phyloP scores from a whole-genome alignment of 1,140 invertebrate genomes.

The Aphelenchoides fujianensis region DNA sequence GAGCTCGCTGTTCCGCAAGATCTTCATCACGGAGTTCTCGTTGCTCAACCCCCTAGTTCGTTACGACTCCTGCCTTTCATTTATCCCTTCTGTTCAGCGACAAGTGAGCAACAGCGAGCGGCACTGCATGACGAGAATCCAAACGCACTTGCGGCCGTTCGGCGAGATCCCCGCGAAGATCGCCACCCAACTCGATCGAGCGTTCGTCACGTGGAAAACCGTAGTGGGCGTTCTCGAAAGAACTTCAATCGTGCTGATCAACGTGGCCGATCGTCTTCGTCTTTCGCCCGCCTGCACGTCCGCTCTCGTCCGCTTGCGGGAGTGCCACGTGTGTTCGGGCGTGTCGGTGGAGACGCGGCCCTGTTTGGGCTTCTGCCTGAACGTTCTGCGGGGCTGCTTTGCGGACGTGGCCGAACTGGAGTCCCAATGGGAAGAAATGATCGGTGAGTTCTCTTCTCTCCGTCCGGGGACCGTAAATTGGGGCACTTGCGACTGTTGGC shows the following conservation, averaged over 20 bases:
- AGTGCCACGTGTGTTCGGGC: slow-evolving; percentile 20
- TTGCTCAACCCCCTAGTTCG: slow-evolving; percentile 10
- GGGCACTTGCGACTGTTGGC: too few relatives aligned
- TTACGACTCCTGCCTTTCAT: too few relatives aligned
- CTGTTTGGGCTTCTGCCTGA: slow-evolving; percentile 79
- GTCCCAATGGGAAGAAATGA: slow-evolving; percentile 73
- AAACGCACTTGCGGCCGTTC: slow-evolving; percentile 16
- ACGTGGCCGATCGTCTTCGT: background rate
- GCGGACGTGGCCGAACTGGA: slow-evolving; percentile 73
- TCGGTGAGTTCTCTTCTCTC: slow-evolving; percentile 22
- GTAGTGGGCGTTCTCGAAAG: slow-evolving; percentile 1
- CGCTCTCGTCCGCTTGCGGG: background rate
- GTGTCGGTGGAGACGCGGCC: slow-evolving; percentile 66
- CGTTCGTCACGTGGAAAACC: background rate
- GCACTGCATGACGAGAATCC: slow-evolving; percentile 13
- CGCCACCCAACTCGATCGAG: slow-evolving; percentile 2
- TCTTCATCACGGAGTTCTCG: slow-evolving; percentile 19
- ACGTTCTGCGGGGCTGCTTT: slow-evolving; percentile 72
- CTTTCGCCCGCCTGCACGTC: background rate
- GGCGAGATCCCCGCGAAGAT: slow-evolving; percentile 13
- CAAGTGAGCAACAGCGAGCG: slow-evolving; percentile 9
- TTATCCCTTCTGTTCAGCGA: background rate
- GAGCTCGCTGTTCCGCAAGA: slow-evolving; percentile 5
- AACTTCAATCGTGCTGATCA: background rate
- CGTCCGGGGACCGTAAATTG: too few relatives aligned